Percentiles rank a stretch among this genome's conserved stretches.
Conservation (phyloP, 2,888 invertebrate species). For the Timema podura region DNA sequence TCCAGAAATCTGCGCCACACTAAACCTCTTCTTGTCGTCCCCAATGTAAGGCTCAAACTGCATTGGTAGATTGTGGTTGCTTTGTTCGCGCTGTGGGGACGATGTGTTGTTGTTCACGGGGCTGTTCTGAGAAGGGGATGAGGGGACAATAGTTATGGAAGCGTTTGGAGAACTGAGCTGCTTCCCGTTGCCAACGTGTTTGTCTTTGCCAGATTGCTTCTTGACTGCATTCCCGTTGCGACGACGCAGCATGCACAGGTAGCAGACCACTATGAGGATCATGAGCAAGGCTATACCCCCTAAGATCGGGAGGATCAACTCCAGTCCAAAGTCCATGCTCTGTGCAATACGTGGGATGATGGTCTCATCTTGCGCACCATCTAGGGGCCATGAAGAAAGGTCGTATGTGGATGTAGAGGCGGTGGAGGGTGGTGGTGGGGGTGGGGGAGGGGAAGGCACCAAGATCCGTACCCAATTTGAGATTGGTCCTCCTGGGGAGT, state of each 20-base stretch:
- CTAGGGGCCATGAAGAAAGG: conserved; percentile 43
- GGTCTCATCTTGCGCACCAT: conserved; percentile 38
- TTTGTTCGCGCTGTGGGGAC: conserved; percentile 33
- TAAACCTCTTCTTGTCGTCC: conserved; percentile 50
- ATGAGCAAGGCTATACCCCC: conserved; percentile 48
- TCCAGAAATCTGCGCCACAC: conserved; percentile 48
- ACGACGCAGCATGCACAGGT: conserved; percentile 49
- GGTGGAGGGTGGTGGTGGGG: conserved; percentile 44
- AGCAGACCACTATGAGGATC: conserved; percentile 48
- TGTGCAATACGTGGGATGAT: conserved; percentile 45
- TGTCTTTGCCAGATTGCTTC: conserved; percentile 34
- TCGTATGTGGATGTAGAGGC: conserved; percentile 39
- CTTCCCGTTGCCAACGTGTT: conserved; percentile 36
- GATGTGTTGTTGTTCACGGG: conserved; percentile 36
- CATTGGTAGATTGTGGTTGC: conserved; percentile 24
- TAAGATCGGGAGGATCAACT: conserved; percentile 49
- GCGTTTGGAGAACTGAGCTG: conserved; percentile 22
- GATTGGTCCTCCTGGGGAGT: conserved; percentile 45
- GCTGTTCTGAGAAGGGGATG: conserved; percentile 38
- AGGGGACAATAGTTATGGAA: conserved; percentile 48
- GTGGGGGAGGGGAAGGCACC: conserved; percentile 50
- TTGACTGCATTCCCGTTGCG: conserved; percentile 35
- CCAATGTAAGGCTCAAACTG: conserved; percentile 38
- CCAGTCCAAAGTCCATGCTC: conserved; percentile 45
- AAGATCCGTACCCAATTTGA: conserved; percentile 54